Base-by-base conservation (phyloP, 2,113 vertebrate genomes). In the Petaurus breviceps region DNA sequence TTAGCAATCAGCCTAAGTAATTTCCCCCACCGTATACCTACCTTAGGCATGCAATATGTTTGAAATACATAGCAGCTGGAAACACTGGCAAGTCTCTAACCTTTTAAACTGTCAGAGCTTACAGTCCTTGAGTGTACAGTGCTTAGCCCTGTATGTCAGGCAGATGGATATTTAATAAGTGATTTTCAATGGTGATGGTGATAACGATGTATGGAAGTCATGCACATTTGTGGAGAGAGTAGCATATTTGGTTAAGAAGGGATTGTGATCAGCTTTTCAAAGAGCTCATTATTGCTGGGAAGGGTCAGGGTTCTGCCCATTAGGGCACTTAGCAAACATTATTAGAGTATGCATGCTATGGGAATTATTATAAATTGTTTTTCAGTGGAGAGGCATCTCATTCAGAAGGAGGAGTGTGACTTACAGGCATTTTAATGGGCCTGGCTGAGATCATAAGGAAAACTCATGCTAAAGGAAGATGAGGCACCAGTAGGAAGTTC, bases 331-430 rank as follows among this genome's bases (percentile, higher is more conserved):
- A 95, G 84, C 97, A 98, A 97, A 96, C 97, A 97, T 96, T 98
- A 97, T 96, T 96, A 96, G 98, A 98, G 97, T 96, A 97, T 97
- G 90, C 95, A 53, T 93, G 97, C 97, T 97, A 96, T 97, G 94
- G 97, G 97, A 97, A 98, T 98, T 98, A 98, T 96, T 91, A 96
- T 98, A 98, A 90, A 97, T 98, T 98, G 96, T 98, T 98, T 96
- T 97, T 95, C 94, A 98, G 96, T 97, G 97, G 98, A 97, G 97
- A 95, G 96, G 91, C 92, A 95, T 95, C 96, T 97, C 96, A 95
- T 94, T 97, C 90, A 47, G 10, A 24, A 11, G 25, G 28, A 49
- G 49, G 6, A 90, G 49, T 90, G 96, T 97, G 98, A 98, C 97
- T 95, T 98, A 57, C 95, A 98, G 97, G 95, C 96, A 97, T 98